Evolutionary conservation across 2,888 invertebrate species (phyloP), one percentile per base, ranked within the genome.

Genomic region (Coremacera marginata): DNA sequence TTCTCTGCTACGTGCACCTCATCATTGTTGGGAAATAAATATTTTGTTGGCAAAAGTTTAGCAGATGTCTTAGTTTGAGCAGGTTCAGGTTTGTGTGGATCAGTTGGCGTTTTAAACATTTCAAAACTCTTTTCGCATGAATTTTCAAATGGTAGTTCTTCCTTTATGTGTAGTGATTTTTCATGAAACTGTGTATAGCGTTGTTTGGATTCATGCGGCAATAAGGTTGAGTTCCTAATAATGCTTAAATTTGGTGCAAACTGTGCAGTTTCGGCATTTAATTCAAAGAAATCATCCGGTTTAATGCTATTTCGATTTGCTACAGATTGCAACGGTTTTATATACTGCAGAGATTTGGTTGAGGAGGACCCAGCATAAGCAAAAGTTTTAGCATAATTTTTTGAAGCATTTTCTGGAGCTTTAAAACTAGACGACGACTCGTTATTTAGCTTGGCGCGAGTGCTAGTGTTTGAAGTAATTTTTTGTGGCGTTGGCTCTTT

Each of bases 201-300:
- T 25, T 22, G 49, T 52, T 76, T 34, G 14, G 19, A 2, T 9
- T 16, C 11, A n/a, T 78, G 73, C n/a, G 85, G 84, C 37, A 89
- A 67, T 80, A 86, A 81, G 2, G 88, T 89, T 0, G 88, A 89
- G 72, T 88, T 89, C 75, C 86, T 88, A 3, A 89, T 88, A 82
- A 83, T 85, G 70, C 88, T 87, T 0, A 84, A 76, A 70, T 88
- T 84, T 11, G 84, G 82, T 9, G 85, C 82, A 80, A 89, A 88
- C 81, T 86, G 84, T 77, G 88, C 89, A 0, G 88, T 88, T 25
- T 84, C 87, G 3, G 86, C 85, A 80, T 88, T 88, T 0, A 86
- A 81, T 78, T 89, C 89, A 67, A 86, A 78, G 71, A 81, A 81
- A 65, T 83, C 78, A 71, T 82, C 78, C 14, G 65, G 14, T 70